Base-by-base conservation (phyloP, 2,888 invertebrate species). In the Aromia moschata region DNA sequence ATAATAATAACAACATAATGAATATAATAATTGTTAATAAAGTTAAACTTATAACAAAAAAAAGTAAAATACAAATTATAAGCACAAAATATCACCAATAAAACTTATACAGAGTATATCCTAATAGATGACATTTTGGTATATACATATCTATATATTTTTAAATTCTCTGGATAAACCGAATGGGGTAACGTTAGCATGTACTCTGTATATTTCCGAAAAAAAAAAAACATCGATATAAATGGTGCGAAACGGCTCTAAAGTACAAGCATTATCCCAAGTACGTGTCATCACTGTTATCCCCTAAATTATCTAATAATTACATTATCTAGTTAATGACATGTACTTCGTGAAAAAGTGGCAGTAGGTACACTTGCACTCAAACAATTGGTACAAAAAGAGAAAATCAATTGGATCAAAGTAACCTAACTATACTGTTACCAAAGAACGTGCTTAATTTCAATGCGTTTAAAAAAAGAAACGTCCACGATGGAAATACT, bases 1-100 rank as follows among this genome's bases (percentile, higher is more conserved):
- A 71, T 68, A 65, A 71, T 68, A 65, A 69, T 65, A 69, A 70
- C 67, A 69, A 70, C 62, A 67, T 58, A 62, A 67, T 65, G 58
- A 63, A 58, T 57, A 59, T 58, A 67, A 64, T 63, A 56, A 59
- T 51, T 67, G 63, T 64, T 63, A 60, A 63, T 58, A 49, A 61
- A 65, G 58, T 62, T 64, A 64, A 67, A 65, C 60, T 62, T 65
- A 67, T 64, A 69, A 70, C 65, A 69, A 68, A 64, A 66, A n/a
- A 61, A 67, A 61, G 51, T 56, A 65, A 62, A 64, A 67, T 57
- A 60, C 58, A 67, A 64, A 60, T 56, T 59, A 52, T 64, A 67
- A 63, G 64, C 66, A 66, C 66, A 63, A 63, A 62, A 66, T 64
- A 66, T 68, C 62, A 68, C 65, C 63, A 56, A 60, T 60, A 60